Evolutionary conservation across 2,113 vertebrate species (phyloP).

Genomic region (Nyctibius bracteatus): DNA sequence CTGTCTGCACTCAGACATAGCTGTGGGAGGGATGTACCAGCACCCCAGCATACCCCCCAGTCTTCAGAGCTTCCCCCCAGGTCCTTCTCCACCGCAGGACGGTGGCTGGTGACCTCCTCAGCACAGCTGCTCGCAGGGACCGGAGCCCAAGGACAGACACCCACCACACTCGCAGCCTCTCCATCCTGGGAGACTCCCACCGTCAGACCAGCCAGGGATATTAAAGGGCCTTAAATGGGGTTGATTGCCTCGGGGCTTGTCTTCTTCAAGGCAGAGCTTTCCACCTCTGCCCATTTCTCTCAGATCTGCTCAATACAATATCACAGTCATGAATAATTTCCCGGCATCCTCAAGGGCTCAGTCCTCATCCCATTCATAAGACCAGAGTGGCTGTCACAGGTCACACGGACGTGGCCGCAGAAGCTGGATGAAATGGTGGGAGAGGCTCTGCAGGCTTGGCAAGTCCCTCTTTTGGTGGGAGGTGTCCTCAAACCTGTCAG

Average conservation of each 20-base stretch:
- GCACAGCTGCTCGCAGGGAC: not conserved
- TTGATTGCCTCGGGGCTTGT: not conserved
- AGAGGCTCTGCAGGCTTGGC: not conserved
- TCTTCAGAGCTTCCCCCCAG: not conserved
- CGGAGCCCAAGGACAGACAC: not conserved
- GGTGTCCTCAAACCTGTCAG: rapidly evolving
- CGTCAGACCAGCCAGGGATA: rapidly evolving
- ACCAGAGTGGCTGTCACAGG: rapidly evolving
- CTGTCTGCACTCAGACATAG: not conserved
- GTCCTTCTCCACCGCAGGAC: not conserved
- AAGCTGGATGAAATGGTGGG: not conserved
- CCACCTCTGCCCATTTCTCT: not conserved
- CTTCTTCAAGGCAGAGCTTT: not conserved
- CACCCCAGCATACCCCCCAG: not conserved
- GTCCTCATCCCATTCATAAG: rapidly evolving
- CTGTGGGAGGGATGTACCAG: not conserved
- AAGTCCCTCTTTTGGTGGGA: not conserved
- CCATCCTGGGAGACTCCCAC: no score
- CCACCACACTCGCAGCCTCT: not conserved
- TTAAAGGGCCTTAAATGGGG: not conserved
- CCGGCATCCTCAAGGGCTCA: rapidly evolving
- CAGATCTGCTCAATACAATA: not conserved
- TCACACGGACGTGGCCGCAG: not conserved
- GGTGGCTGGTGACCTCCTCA: not conserved
- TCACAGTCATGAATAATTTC: not conserved